These are phyloP conservation scores for Sinocyclocheilus anophthalmus DNA, from an alignment of 2,113 vertebrate species.

Conservation along the genomic window DNA sequence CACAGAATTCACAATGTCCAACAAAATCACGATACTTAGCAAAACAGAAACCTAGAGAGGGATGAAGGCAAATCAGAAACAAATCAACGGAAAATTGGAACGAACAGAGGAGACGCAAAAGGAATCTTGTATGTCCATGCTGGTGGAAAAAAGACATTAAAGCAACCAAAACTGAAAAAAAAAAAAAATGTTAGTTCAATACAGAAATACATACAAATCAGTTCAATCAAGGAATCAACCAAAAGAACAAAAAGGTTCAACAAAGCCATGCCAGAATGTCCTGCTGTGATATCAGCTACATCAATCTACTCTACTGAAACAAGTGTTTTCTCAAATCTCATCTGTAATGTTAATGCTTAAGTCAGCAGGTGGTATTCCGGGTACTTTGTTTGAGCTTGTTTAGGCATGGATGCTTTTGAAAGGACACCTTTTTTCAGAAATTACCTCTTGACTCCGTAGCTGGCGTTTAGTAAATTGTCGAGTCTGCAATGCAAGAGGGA, in stretches of 20 bases:
- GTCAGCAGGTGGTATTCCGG: constrained; percentile 80
- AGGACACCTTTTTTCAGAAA: constrained; percentile 76
- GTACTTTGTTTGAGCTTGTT: constrained; percentile 77
- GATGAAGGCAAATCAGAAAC: constrained; percentile 80
- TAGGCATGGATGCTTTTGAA: constrained; percentile 79
- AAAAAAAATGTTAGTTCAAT: constrained; percentile 25
- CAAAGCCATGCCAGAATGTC: constrained; percentile 83
- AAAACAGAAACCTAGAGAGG: constrained; percentile 82
- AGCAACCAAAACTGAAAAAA: constrained; percentile 77
- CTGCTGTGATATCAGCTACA: constrained; percentile 65
- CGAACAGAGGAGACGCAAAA: constrained; percentile 80
- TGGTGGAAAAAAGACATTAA: constrained; percentile 83
- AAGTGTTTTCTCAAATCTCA: constrained; percentile 42
- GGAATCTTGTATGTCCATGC: constrained; percentile 84
- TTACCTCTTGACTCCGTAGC: constrained; percentile 98
- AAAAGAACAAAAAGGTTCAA: constrained; percentile 76
- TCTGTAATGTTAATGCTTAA: constrained; percentile 64
- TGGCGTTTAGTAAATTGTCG: constrained; percentile 99
- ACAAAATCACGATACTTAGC: constrained; percentile 76
- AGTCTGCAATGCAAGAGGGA: constrained; percentile 89
- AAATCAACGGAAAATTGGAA: constrained; percentile 78
- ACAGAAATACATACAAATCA: constrained; percentile 76
- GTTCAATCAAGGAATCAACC: constrained; percentile 70
- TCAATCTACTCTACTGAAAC: constrained; percentile 13
- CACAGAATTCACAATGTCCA: constrained; percentile 76